Conservation (phyloP, 2,113 vertebrate species). For the Platysternon megacephalum region DNA sequence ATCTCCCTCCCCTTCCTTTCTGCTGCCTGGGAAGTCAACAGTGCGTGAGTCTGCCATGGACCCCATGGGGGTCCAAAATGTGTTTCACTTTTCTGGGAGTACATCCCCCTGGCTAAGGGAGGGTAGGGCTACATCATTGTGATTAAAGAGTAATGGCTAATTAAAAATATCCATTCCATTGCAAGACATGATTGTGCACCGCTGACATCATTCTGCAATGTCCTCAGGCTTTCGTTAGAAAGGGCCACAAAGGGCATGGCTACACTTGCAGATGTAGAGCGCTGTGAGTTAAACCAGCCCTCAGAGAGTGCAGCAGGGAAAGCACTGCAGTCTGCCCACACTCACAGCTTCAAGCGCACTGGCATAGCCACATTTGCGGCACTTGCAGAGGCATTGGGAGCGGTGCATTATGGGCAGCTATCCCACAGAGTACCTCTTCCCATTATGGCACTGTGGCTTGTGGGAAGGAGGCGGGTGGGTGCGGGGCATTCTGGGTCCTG, state of each 20-base stretch:
- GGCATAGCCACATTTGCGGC: too few species aligned
- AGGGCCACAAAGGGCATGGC: neutral
- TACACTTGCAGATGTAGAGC: too few species aligned
- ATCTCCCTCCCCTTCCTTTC: neutral
- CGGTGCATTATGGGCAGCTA: too few species aligned
- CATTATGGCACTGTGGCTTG: too few species aligned
- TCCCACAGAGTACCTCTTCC: too few species aligned
- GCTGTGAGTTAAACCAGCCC: too few species aligned
- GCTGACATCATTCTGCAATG: neutral
- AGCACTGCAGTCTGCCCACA: too few species aligned
- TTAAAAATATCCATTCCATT: neutral
- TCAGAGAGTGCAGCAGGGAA: too few species aligned
- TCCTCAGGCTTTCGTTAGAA: neutral
- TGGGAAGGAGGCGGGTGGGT: too few species aligned
- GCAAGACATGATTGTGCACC: neutral
- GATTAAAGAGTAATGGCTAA: neutral
- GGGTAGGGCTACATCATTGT: neutral
- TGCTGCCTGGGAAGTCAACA: neutral
- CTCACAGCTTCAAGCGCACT: too few species aligned
- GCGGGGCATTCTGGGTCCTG: too few species aligned
- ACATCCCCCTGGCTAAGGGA: neutral
- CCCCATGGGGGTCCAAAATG: neutral
- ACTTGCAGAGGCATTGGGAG: too few species aligned
- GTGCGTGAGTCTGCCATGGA: neutral
- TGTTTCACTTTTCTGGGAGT: neutral